phyloP scores from a whole-genome alignment of 2,888 invertebrate species.

The Caenorhabditis becei region DNA sequence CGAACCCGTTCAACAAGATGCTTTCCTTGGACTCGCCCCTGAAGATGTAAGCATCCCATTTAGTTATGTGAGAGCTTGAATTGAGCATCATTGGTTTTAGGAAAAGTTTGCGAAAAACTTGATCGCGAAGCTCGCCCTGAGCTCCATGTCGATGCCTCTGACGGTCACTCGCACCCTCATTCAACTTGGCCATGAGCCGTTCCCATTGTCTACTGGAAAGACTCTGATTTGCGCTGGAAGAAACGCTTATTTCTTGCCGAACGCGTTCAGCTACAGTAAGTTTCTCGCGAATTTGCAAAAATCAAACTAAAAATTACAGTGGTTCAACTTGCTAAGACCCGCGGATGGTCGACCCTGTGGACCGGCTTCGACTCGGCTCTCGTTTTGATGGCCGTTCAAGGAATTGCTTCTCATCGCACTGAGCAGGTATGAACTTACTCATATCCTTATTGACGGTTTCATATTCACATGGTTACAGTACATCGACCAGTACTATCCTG shows the following conservation, averaged over 20 bases:
- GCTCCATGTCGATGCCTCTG: slow-evolving; percentile 73
- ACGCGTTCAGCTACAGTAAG: slow-evolving; percentile 79
- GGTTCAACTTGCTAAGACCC: slow-evolving; percentile 70
- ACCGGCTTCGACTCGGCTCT: slow-evolving; percentile 78
- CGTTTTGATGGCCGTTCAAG: slow-evolving; percentile 66
- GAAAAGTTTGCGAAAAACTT: slow-evolving; percentile 71
- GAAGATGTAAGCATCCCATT: slow-evolving; percentile 62
- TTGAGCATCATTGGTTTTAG: too few relatives aligned
- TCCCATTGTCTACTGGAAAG: slow-evolving; percentile 78
- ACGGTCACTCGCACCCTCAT: slow-evolving; percentile 74
- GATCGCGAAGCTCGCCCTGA: slow-evolving; percentile 65
- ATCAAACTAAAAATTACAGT: slow-evolving; percentile 66
- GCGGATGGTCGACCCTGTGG: slow-evolving; percentile 73
- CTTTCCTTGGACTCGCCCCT: slow-evolving; percentile 56
- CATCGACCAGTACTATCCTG: slow-evolving; percentile 77
- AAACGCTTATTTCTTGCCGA: slow-evolving; percentile 81
- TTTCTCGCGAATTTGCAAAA: too few relatives aligned
- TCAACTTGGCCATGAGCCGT: slow-evolving; percentile 80
- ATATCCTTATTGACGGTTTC: background rate
- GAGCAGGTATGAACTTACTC: slow-evolving; percentile 35
- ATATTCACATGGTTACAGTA: slow-evolving; percentile 63
- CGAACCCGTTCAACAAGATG: slow-evolving; percentile 51
- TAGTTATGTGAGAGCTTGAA: too few relatives aligned
- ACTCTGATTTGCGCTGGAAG: slow-evolving; percentile 74
- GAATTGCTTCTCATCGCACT: slow-evolving; percentile 61